Conservation (phyloP, 2,888 invertebrate genomes). For the Bellardia bayeri region DNA sequence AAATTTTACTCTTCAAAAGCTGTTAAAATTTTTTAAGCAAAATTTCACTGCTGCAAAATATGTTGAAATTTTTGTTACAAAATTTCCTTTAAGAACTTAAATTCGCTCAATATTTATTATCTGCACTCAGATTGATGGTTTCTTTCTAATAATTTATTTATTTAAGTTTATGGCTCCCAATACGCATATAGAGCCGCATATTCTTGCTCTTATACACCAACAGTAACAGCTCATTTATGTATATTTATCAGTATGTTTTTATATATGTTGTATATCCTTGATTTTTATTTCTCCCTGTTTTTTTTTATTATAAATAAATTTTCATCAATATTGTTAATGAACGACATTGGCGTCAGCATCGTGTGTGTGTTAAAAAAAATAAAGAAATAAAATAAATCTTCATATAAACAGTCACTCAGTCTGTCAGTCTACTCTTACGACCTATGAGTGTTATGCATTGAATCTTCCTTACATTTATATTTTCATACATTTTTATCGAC, state of each 20-base stretch:
- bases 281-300: neutral
- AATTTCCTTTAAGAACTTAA: too few relatives aligned
- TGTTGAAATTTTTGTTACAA: too few relatives aligned
- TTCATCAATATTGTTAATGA: slow-evolving; percentile 69
- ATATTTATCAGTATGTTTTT: neutral
- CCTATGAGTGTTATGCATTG: neutral
- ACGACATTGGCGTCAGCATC: neutral
- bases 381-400: slow-evolving; percentile 57
- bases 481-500: neutral
- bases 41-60: too few relatives aligned
- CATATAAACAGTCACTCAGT: slow-evolving; percentile 38
- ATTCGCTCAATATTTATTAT: neutral
- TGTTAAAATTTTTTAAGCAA: too few relatives aligned
- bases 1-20: too few relatives aligned
- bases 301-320: slow-evolving; percentile 49
- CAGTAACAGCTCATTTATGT: slow-evolving; percentile 22
- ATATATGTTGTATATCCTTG: neutral
- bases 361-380: neutral
- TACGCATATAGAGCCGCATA: neutral
- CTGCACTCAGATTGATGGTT: neutral
- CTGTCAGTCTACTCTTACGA: slow-evolving; percentile 22
- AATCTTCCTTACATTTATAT: slow-evolving; percentile 1
- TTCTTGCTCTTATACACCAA: neutral
- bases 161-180: slow-evolving; percentile 15
- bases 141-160: slow-evolving; percentile 9